Percentiles rank a stretch among this genome's conserved stretches.
phyloP scores from a whole-genome alignment of 2,113 vertebrate genomes.

The Malurus cyaneus region DNA sequence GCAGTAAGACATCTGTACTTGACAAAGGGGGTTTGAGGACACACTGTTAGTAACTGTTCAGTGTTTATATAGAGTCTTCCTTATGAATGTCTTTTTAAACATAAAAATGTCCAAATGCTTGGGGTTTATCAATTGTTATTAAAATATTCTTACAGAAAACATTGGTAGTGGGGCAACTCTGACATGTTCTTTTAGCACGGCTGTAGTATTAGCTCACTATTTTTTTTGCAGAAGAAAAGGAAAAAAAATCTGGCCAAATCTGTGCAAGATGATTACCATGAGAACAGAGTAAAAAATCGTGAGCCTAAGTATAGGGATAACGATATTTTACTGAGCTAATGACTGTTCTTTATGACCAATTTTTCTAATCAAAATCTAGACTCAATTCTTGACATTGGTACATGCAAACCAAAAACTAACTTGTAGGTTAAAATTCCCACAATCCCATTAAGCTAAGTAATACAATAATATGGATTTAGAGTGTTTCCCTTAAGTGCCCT shows the following conservation, averaged over 20 bases:
- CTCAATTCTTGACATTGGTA: not conserved
- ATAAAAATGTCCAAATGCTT: not conserved
- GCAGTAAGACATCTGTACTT: not conserved
- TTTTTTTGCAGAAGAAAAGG: not conserved
- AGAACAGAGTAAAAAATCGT: not conserved
- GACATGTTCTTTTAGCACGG: not conserved
- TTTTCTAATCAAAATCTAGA: not conserved
- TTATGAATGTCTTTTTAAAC: not conserved
- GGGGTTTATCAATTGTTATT: not conserved
- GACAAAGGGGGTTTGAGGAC: conserved; percentile 7
- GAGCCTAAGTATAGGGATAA: not conserved
- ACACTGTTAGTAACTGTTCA: not conserved
- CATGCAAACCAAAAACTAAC: not conserved
- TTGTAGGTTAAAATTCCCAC: not conserved
- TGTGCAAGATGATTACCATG: not conserved
- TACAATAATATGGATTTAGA: not conserved
- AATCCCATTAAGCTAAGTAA: not conserved
- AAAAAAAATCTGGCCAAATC: not conserved
- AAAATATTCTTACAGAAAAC: not conserved
- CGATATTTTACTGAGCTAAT: not conserved
- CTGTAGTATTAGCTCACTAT: not conserved
- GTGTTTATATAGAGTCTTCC: not conserved
- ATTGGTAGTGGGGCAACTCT: not conserved
- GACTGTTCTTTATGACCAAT: not conserved
- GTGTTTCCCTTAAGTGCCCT: not conserved